A percentile compares a stretch with the other conserved stretches of the same genome.
Evolutionary conservation across 2,797 vertebrate genomes (phyloP).

Genomic region (Huso huso): DNA sequence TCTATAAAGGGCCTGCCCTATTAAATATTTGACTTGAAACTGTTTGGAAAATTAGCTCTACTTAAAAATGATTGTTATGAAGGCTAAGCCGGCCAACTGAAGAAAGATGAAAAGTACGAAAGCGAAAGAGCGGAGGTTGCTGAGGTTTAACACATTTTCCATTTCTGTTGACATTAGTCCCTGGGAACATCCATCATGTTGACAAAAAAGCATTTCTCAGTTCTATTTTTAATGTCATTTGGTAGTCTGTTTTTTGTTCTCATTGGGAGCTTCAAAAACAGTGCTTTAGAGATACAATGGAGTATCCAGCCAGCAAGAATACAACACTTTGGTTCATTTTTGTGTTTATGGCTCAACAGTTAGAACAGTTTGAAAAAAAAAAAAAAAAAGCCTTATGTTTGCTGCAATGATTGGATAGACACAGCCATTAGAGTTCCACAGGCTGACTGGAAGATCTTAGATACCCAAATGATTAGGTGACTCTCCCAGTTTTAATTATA

Average conservation of each 20-base stretch:
- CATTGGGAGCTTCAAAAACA: background rate
- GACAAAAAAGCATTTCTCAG: constrained; percentile 30
- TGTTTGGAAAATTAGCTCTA: constrained; percentile 53
- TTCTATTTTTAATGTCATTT: constrained; percentile 27
- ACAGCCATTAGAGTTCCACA: no score
- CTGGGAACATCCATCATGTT: constrained; percentile 33
- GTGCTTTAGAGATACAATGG: background rate
- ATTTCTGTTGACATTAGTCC: constrained; percentile 35
- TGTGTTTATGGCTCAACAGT: no score
- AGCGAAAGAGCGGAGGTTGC: constrained; percentile 43
- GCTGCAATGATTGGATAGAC: no score
- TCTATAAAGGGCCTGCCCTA: constrained; percentile 58
- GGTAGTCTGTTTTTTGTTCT: background rate
- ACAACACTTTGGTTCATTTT: no score
- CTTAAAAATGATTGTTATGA: constrained; percentile 55
- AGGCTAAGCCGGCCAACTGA: constrained; percentile 46
- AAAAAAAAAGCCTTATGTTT: no score
- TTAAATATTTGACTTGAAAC: constrained; percentile 50
- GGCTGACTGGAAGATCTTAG: no score
- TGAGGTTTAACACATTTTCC: constrained; percentile 40
- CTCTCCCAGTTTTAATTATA: no score
- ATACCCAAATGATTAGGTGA: no score
- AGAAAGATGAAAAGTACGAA: constrained; percentile 31
- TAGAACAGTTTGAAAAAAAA: no score
- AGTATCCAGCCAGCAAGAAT: no score